Base-by-base conservation (phyloP, 2,113 vertebrate species). In the Urocolius indicus region DNA sequence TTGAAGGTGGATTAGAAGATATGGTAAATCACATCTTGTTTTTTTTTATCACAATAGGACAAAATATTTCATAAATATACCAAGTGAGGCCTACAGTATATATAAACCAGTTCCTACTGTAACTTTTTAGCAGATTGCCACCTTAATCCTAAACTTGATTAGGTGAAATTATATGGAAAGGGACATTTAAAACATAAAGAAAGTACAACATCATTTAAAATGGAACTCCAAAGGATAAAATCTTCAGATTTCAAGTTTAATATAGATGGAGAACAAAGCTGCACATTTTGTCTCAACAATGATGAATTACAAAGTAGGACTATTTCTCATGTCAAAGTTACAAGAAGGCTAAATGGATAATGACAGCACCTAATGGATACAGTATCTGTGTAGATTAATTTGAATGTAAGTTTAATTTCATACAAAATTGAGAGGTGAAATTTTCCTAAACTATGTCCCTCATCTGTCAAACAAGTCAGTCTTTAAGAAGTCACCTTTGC, bases 381-480 rank as follows among this genome's bases (percentile, higher is more conserved):
- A 41, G 8, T 69, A 62, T 10, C 21, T 46, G 43, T 59, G 52
- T 32, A 80, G 21, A 90, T 76, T 83, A 88, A 95, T 95, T 88
- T 83, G 29, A 94, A 90, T 41, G 8, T 32, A 92, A 85, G 68
- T 79, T 90, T 90, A 79, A 90, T 93, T 91, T 92, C 32, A 65
- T 88, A 73, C 36, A 66, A 18, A 76, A n/a, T 9, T 65, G 48
- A 94, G 30, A 76, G 49, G 24, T 58, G 16, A 66, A 68, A 46
- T 93, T 52, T 78, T 90, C 41, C 41, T 80, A 46, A 89, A 73
- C 20, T 51, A 6, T 55, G 65, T 80, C 27, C 5, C 32, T 80
- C 63, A 85, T 80, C 46, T 89, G 23, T 89, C 80, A 92, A 92
- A 82, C 11, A 75, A 38, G 41, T 77, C n/a, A 69, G 71, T 67